Percentiles rank a stretch among this genome's conserved stretches.
phyloP scores from a whole-genome alignment of 1,140 invertebrate genomes.

The Cydia strobilella region DNA sequence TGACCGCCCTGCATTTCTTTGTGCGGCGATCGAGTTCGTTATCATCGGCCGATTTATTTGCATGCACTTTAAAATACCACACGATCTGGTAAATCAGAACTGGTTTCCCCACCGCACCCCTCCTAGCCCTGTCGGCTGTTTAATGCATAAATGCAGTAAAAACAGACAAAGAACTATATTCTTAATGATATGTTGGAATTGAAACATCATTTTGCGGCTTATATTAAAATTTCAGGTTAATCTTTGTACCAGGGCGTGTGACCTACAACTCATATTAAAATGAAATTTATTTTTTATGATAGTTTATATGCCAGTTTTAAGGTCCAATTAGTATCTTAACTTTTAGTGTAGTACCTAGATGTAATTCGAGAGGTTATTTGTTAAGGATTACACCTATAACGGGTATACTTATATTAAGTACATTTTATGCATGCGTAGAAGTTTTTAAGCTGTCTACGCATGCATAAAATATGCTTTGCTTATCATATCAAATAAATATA shows the following conservation, averaged over 20 bases:
- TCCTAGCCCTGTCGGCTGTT: slow-evolving; percentile 47
- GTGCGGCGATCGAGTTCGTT: slow-evolving; percentile 58
- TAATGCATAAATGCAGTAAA: slow-evolving; percentile 39
- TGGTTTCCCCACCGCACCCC: slow-evolving; percentile 62
- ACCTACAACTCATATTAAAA: neutral
- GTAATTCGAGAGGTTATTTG: too few relatives aligned
- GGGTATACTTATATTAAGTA: too few relatives aligned
- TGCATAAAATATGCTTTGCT: too few relatives aligned
- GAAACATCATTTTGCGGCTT: neutral
- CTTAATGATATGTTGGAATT: neutral
- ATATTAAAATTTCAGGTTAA: neutral
- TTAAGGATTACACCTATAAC: too few relatives aligned
- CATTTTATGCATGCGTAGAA: too few relatives aligned
- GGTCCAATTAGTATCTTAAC: too few relatives aligned
- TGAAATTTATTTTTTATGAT: neutral
- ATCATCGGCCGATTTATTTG: slow-evolving; percentile 67
- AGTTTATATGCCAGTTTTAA: neutral
- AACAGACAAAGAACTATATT: slow-evolving; percentile 51
- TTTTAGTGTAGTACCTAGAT: too few relatives aligned
- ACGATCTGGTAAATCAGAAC: slow-evolving; percentile 74
- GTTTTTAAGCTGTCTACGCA: too few relatives aligned
- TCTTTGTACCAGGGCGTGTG: neutral
- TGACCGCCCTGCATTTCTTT: slow-evolving; percentile 46
- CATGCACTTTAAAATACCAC: slow-evolving; percentile 70
- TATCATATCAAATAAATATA: too few relatives aligned